phyloP scores from a whole-genome alignment of 92 coral and sea anemone genomes.

The Chrysogorgia sp. region DNA sequence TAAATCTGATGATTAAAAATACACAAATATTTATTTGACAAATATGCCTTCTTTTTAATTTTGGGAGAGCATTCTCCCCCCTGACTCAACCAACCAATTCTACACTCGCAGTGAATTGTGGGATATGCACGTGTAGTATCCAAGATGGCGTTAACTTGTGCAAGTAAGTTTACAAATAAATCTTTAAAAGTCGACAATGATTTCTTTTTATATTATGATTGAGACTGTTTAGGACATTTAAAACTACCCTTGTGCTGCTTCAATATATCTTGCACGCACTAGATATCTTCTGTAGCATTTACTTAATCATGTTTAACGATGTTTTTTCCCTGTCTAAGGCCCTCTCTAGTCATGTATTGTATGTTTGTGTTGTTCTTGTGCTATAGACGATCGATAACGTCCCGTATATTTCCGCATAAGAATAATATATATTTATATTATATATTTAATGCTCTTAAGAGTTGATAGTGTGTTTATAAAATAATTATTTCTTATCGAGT shows the following conservation, averaged over 20 bases:
- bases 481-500: neutral
- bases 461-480: neutral
- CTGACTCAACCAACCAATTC: neutral
- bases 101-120: slow-evolving; percentile 2
- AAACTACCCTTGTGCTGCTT: too few species aligned
- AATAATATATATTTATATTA: neutral
- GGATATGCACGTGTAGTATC: slow-evolving; percentile 58
- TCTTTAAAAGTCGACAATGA: too few species aligned
- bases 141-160: slow-evolving; percentile 99
- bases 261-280: too few species aligned
- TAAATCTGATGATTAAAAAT: too few species aligned
- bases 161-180: too few species aligned
- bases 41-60: too few species aligned
- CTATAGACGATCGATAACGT: neutral
- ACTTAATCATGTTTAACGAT: neutral
- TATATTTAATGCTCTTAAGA: neutral
- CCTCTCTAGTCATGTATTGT: too few species aligned
- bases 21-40: too few species aligned
- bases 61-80: too few species aligned
- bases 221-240: neutral
- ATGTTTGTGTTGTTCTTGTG: too few species aligned
- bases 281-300: neutral
- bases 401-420: too few species aligned
- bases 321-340: neutral
- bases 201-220: neutral